phyloP scores from a whole-genome alignment of 2,113 vertebrate genomes.

The Planiliza haematocheilus region DNA sequence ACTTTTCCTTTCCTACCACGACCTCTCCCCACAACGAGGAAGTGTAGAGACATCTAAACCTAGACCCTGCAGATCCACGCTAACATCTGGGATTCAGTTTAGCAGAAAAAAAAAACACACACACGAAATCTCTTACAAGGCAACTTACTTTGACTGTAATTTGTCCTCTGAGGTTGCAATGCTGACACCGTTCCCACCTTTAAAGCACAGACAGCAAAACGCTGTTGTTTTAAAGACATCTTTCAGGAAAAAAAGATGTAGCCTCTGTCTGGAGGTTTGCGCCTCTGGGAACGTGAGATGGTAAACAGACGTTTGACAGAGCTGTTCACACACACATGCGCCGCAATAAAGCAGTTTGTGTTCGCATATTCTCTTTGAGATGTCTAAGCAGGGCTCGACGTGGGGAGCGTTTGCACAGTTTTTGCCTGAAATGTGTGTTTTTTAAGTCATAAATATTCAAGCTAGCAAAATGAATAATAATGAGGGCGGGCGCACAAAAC shows the following conservation, averaged over 20 bases:
- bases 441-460: constrained; percentile 71
- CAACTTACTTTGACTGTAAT: constrained; percentile 56
- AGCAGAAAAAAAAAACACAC: not conserved
- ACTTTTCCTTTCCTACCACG: not conserved
- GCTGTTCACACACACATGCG: constrained; percentile 48
- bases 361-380: constrained; percentile 74
- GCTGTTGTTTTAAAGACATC: constrained; percentile 61
- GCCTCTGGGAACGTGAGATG: constrained; percentile 67
- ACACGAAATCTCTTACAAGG: constrained; percentile 6
- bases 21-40: not conserved
- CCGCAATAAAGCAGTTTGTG: constrained; percentile 56
- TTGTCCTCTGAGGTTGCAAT: constrained; percentile 68
- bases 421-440: constrained; percentile 60
- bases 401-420: constrained; percentile 42
- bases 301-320: constrained; percentile 75
- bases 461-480: constrained; percentile 50
- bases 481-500: constrained; percentile 12
- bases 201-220: constrained; percentile 48
- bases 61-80: not conserved
- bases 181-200: constrained; percentile 48
- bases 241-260: constrained; percentile 66
- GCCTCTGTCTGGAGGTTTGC: constrained; percentile 68
- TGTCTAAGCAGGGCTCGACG: constrained; percentile 44
- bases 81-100: constrained; percentile 7
- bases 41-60: constrained; percentile 1